Conservation (phyloP, 2,113 vertebrate genomes). For the Gambusia holbrooki region DNA sequence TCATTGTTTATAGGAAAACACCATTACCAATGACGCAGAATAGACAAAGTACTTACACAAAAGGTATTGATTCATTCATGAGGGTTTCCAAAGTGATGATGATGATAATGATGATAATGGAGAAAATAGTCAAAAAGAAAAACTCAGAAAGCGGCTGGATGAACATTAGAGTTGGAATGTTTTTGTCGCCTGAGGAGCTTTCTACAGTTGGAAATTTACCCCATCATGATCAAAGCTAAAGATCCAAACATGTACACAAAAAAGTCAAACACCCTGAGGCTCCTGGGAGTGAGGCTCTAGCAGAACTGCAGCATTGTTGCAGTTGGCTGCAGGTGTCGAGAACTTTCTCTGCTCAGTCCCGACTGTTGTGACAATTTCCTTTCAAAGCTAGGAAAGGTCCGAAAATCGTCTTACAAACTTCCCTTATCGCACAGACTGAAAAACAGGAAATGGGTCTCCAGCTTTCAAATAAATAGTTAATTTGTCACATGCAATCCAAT, state of each 20-base stretch:
- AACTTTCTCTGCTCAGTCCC: slow-evolving; percentile 53
- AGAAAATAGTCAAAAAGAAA: background rate
- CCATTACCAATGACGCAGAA: slow-evolving; percentile 62
- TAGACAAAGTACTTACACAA: background rate
- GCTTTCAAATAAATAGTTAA: no score
- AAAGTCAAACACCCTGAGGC: slow-evolving; percentile 28
- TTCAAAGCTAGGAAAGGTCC: slow-evolving; percentile 65
- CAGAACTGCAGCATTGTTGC: slow-evolving; percentile 54
- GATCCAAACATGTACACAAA: background rate
- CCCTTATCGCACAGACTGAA: background rate
- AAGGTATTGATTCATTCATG: slow-evolving; percentile 22
- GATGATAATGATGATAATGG: background rate
- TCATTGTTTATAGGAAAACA: slow-evolving; percentile 66
- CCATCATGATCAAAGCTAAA: slow-evolving; percentile 58
- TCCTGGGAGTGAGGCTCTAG: slow-evolving; percentile 39
- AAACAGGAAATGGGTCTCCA: no score
- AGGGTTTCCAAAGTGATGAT: slow-evolving; percentile 10
- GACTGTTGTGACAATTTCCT: slow-evolving; percentile 69
- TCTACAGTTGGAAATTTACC: slow-evolving; percentile 24
- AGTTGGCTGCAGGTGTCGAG: slow-evolving; percentile 64
- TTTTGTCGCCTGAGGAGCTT: slow-evolving; percentile 41
- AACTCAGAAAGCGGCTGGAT: background rate
- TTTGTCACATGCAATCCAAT: no score
- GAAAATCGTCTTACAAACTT: slow-evolving; percentile 56
- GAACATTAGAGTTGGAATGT: background rate